Evolutionary conservation across 2,797 vertebrate genomes (phyloP).

Genomic region (Serranus cabrilla): DNA sequence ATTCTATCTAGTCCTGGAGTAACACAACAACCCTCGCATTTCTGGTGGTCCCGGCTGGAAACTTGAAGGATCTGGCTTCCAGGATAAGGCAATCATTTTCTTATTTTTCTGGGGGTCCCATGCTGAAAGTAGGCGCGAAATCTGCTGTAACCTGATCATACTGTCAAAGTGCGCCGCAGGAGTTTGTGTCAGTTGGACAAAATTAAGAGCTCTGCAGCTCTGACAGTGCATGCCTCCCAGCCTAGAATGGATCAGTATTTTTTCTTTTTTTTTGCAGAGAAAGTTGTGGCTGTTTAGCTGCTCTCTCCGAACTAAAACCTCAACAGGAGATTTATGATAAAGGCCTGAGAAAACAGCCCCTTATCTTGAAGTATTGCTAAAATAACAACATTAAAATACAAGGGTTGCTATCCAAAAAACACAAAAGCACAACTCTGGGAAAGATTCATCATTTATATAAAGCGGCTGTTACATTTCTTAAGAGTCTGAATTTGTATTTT

Average conservation of each 20-base stretch:
- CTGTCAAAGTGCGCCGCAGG: slow-evolving; percentile 15
- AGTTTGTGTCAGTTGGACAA: slow-evolving; percentile 31
- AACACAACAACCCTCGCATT: slow-evolving; percentile 7
- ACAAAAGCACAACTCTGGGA: slow-evolving; percentile 6
- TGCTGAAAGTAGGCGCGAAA: slow-evolving; percentile 9
- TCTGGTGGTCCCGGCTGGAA: slow-evolving; percentile 20
- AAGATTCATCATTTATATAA: slow-evolving; percentile 16
- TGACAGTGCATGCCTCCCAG: slow-evolving; percentile 45
- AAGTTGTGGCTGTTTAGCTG: background rate
- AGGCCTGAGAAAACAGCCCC: slow-evolving; percentile 3
- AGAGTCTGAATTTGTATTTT: background rate
- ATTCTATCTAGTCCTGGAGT: slow-evolving; percentile 24
- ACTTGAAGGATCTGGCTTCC: slow-evolving; percentile 1
- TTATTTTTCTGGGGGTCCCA: slow-evolving; percentile 9
- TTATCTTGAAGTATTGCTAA: slow-evolving; percentile 33
- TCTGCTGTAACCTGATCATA: slow-evolving; percentile 10
- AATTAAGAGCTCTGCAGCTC: slow-evolving; percentile 46
- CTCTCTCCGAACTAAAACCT: slow-evolving; percentile 28
- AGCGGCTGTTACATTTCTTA: slow-evolving; percentile 17
- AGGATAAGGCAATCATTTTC: slow-evolving; percentile 18
- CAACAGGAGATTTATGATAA: slow-evolving; percentile 49
- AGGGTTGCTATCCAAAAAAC: slow-evolving; percentile 1
- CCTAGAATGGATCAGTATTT: slow-evolving; percentile 22
- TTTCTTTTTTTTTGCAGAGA: slow-evolving; percentile 1
- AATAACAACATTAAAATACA: slow-evolving; percentile 23